phyloP scores from a whole-genome alignment of 2,113 vertebrate genomes.

The Odocoileus virginianus region DNA sequence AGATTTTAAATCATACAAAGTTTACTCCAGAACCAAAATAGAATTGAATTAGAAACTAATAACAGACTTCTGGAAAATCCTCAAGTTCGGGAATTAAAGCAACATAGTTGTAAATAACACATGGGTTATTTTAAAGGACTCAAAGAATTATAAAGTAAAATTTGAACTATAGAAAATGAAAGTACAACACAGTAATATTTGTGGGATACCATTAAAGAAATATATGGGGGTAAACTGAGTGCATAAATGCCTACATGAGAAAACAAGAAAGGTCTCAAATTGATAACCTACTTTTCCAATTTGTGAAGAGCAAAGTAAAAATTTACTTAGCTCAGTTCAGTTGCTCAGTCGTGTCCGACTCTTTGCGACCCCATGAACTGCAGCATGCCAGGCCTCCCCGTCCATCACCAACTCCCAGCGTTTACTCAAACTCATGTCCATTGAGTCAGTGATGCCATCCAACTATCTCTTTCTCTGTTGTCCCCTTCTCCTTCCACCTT shows the following conservation, averaged over 20 bases:
- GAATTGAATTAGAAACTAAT: neutral
- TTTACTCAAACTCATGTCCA: neutral
- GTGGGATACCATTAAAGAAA: neutral
- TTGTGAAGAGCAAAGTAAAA: neutral
- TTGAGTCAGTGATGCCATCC: neutral
- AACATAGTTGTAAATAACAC: neutral
- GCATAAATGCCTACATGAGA: neutral
- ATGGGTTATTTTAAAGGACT: neutral
- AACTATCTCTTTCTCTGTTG: neutral
- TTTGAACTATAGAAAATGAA: neutral
- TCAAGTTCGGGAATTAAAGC: neutral
- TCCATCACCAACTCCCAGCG: neutral
- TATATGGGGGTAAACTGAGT: neutral
- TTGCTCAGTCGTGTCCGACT: rapidly evolving
- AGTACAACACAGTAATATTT: neutral
- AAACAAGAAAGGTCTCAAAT: neutral
- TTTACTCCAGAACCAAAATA: neutral
- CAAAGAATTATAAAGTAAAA: neutral
- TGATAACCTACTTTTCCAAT: neutral
- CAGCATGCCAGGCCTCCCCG: neutral
- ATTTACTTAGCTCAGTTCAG: neutral
- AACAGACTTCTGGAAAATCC: neutral
- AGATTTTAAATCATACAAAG: neutral
- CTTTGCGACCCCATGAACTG: neutral
- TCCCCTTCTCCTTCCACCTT: neutral